Evolutionary conservation across 2,888 invertebrate genomes (phyloP).

Genomic region (Apodemia duryi): DNA sequence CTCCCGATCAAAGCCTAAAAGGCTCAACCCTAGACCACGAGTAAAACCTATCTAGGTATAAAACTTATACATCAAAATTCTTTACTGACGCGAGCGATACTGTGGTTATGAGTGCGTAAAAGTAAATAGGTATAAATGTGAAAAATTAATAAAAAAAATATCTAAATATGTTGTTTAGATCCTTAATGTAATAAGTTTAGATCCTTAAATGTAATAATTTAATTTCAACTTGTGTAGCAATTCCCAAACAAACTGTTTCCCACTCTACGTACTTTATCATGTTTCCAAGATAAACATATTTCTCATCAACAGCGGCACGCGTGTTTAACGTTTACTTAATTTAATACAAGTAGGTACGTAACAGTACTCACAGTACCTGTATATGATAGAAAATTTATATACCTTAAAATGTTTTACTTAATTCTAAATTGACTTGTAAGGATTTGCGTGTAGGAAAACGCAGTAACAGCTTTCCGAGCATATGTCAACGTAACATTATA

Average conservation of each 20-base stretch:
- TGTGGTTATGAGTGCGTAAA: too few species aligned
- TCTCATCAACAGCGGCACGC: constrained; percentile 9
- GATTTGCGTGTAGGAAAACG: too few species aligned
- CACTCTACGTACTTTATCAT: constrained; percentile 13
- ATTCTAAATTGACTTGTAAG: too few species aligned
- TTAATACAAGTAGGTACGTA: constrained; percentile 43
- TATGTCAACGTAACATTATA: too few species aligned
- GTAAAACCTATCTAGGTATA: too few species aligned
- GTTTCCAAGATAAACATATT: constrained; percentile 18
- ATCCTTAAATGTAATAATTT: neutral
- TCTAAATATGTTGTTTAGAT: neutral
- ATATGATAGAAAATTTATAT: constrained; percentile 51
- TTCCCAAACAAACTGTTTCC: constrained; percentile 15
- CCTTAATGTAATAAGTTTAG: neutral
- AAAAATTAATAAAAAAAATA: too few species aligned
- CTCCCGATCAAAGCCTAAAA: too few species aligned
- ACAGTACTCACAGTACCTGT: constrained; percentile 21
- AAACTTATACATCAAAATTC: too few species aligned
- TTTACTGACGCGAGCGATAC: too few species aligned
- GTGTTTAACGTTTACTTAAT: constrained; percentile 57
- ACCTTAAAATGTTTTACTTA: constrained; percentile 25
- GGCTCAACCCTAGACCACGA: too few species aligned
- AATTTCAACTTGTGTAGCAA: neutral
- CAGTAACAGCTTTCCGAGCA: too few species aligned
- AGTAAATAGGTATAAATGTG: too few species aligned